phyloP scores from a whole-genome alignment of 2,113 vertebrate genomes.

The Microcebus ravelobensis region DNA sequence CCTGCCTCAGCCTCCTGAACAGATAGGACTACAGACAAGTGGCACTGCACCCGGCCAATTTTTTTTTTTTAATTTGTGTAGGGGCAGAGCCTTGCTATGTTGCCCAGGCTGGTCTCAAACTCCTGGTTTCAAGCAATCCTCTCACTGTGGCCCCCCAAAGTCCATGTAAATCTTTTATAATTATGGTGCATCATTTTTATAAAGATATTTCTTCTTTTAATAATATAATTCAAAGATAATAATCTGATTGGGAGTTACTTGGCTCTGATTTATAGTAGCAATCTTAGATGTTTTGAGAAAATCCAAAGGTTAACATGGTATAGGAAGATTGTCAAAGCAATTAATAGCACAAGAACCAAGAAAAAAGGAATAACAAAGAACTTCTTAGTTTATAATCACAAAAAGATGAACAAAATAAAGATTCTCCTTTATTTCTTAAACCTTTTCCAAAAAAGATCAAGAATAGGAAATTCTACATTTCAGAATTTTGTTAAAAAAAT shows the following conservation, averaged over 20 bases:
- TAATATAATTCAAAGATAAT: background rate
- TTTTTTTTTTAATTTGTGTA: too few relatives aligned
- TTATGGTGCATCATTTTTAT: background rate
- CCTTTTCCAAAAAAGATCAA: background rate
- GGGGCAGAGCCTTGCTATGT: too few relatives aligned
- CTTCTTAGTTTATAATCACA: background rate
- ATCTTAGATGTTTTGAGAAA: background rate
- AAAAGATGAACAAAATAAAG: background rate
- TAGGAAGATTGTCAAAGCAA: background rate
- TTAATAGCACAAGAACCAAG: background rate
- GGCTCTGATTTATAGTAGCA: background rate
- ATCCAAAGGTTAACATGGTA: background rate
- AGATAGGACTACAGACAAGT: too few relatives aligned
- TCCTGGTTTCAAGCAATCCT: too few relatives aligned
- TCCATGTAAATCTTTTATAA: background rate
- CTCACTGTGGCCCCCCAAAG: too few relatives aligned
- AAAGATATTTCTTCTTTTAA: slow-evolving; percentile 6
- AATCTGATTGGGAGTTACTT: background rate
- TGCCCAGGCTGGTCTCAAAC: too few relatives aligned
- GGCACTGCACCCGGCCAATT: too few relatives aligned
- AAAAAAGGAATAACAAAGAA: background rate
- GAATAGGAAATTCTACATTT: background rate
- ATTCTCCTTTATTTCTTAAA: background rate
- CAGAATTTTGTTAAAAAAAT: background rate
- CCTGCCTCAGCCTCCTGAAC: too few relatives aligned